A percentile compares a stretch with the other conserved stretches of the same genome.
These are phyloP conservation scores for Anoncus sp. DNA, from an alignment of 2,888 invertebrate species.

Conservation along the genomic window DNA sequence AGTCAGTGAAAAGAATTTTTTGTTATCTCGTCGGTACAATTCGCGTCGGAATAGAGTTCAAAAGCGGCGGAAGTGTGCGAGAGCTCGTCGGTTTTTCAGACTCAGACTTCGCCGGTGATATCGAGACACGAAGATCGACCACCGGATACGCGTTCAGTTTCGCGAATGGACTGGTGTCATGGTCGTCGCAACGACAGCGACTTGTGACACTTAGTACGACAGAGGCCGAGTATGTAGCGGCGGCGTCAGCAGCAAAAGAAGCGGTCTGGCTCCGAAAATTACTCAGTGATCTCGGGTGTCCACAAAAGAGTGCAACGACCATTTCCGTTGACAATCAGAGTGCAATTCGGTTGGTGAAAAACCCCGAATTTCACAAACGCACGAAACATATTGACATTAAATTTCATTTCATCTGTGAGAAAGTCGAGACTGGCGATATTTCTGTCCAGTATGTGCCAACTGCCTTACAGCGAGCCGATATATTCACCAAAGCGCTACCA, in stretches of 20 bases:
- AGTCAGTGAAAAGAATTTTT: conserved; percentile 47
- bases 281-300: conserved; percentile 39
- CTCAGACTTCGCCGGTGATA: conserved; percentile 51
- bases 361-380: conserved; percentile 60
- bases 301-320: not conserved
- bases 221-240: conserved; percentile 52
- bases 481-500: conserved; percentile 52
- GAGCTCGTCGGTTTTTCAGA: conserved; percentile 52
- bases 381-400: conserved; percentile 63
- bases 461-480: conserved; percentile 42
- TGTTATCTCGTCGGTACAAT: conserved; percentile 48
- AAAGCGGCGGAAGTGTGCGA: conserved; percentile 39
- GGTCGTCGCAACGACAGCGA: conserved; percentile 53
- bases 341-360: conserved; percentile 52
- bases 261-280: conserved; percentile 40
- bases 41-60: conserved; percentile 35
- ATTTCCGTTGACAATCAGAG: conserved; percentile 59
- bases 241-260: conserved; percentile 44
- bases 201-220: conserved; percentile 49
- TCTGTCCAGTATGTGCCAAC: conserved; percentile 42
- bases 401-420: conserved; percentile 54
- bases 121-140: conserved; percentile 53
- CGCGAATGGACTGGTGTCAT: conserved; percentile 34
- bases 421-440: conserved; percentile 28
- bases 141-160: conserved; percentile 51